Percentiles rank a stretch among this genome's conserved stretches.
Conservation (phyloP, 2,888 invertebrate species). For the Bombyx huttoni region DNA sequence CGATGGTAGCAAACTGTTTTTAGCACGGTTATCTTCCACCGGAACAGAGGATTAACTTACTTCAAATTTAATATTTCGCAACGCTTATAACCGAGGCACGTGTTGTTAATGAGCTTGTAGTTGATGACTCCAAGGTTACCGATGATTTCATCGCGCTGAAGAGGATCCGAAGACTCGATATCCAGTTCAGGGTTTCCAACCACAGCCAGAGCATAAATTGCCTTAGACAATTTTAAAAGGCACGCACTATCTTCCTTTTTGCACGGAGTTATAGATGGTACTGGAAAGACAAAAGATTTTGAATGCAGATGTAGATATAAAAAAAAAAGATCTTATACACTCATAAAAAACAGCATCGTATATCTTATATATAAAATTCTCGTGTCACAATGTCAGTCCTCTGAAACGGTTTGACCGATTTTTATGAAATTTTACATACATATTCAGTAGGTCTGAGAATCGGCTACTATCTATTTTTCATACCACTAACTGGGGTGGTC, state of each 20-base stretch:
- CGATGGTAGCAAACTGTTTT: no score
- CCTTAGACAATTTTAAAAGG: background rate
- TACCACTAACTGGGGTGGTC: no score
- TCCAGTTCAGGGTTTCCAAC: background rate
- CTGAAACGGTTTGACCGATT: no score
- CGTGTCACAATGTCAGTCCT: no score
- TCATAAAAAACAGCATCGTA: no score
- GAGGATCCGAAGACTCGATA: background rate
- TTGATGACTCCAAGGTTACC: background rate
- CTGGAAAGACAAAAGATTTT: background rate
- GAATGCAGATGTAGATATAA: background rate
- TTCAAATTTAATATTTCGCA: constrained; percentile 1
- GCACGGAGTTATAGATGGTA: background rate
- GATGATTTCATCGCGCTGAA: background rate
- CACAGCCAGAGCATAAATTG: background rate
- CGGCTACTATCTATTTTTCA: no score
- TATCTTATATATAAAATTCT: no score
- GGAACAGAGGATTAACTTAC: background rate
- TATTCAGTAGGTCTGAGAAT: no score
- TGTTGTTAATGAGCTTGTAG: constrained; percentile 1
- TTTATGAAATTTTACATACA: no score
- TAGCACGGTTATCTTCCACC: no score
- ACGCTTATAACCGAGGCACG: background rate
- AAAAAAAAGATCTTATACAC: no score
- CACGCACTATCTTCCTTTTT: background rate